Base-by-base conservation (phyloP, 2,797 vertebrate genomes). In the Diplodus puntazzo region DNA sequence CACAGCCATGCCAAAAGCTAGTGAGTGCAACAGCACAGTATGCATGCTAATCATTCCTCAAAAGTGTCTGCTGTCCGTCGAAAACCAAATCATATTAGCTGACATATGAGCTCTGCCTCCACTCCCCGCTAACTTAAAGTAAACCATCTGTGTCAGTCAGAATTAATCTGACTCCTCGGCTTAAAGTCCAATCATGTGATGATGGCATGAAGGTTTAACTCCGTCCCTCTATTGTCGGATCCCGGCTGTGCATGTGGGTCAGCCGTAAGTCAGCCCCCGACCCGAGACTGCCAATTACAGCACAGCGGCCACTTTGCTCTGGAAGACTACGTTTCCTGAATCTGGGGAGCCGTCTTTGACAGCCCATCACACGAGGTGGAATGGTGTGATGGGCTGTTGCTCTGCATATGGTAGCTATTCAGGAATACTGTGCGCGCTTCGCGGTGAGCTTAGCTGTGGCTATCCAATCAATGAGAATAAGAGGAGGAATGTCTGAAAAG, bases 351-450 rank as follows among this genome's bases (percentile, higher is more conserved):
- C 43, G 10, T 68, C 68, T 80, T 21, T 89, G 88, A 88, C 92
- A 92, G 85, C 71, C 20, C 69, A 67, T 90, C 90, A 88, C 77
- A 87, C 61, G 61, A 88, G 73, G 5, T 75, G 78, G 59, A 75
- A 52, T 87, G 52, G 58, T 27, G 27, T 27, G 27, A 27, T 27
- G 27, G 27, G 27, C 50, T 49, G 62, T 2, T 14, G n/a, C 21
- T 62, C 45, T 79, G 71, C 55, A 71, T 73, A 57, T 34, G 34
- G 54, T 5, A 69, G 65, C 77, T 62, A 18, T 59, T 80, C 69
- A 63, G 69, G 72, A 79, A 69, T 21, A 43, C n/a, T 67, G 25
- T 23, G 64, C 57, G 49, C 43, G 21, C 48, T 67, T 77, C n/a
- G 68, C 63, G 66, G 20, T 45, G n/a, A 74, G 67, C 68, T 57